These are phyloP conservation scores for Drosophila kepulauana DNA, from an alignment of 1,140 invertebrate species.

Conservation along the genomic window DNA sequence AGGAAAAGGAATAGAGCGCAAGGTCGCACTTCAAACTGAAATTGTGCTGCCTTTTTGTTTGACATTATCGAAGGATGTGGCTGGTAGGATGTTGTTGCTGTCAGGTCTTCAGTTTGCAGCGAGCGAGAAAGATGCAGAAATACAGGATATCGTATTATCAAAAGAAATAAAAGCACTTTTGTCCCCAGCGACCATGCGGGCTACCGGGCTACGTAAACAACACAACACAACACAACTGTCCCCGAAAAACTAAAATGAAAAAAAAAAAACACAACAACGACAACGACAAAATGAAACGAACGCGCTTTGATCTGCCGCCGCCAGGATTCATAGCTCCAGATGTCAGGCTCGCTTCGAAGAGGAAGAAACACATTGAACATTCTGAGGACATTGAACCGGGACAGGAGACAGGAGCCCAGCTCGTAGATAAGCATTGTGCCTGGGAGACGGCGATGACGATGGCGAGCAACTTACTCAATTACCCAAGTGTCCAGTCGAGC, in stretches of 20 bases:
- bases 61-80: conserved; percentile 70
- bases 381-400: conserved; percentile 66
- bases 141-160: conserved; percentile 45
- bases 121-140: conserved; percentile 29
- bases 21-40: conserved; percentile 71
- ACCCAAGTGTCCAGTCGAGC: conserved; percentile 75
- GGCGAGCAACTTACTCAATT: conserved; percentile 66
- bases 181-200: conserved; percentile 35
- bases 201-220: conserved; percentile 44
- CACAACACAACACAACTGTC: conserved; percentile 14
- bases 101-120: conserved; percentile 28
- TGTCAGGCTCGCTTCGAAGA: not conserved
- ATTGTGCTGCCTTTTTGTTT: conserved; percentile 74
- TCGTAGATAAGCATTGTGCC: conserved; percentile 23
- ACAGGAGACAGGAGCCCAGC: conserved; percentile 17
- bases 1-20: conserved; percentile 21
- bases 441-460: not conserved
- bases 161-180: conserved; percentile 53
- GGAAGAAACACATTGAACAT: conserved; percentile 8
- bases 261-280: too few species aligned
- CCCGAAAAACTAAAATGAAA: conserved; percentile 6
- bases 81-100: conserved; percentile 18
- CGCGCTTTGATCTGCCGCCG: conserved; percentile 51
- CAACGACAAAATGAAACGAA: not conserved
- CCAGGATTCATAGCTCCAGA: not conserved